phyloP scores from a whole-genome alignment of 2,888 invertebrate genomes.

The Nomada ruficornis region DNA sequence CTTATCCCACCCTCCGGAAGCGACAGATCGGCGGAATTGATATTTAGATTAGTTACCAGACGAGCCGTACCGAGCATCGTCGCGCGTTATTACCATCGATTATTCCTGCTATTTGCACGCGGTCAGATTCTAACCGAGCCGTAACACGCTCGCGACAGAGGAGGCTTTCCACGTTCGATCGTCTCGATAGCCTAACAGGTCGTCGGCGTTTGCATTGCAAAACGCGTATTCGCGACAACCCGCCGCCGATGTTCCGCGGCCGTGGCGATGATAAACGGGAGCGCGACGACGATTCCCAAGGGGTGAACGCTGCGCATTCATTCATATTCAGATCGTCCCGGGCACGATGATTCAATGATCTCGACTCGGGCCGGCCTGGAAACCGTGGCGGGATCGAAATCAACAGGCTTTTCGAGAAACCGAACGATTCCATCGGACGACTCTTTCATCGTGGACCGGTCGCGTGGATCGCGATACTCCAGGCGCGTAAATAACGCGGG shows the following conservation, averaged over 20 bases:
- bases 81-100: conserved; percentile 56
- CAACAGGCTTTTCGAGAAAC: conserved; percentile 4
- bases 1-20: conserved; percentile 42
- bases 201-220: conserved; percentile 51
- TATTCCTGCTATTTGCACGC: conserved; percentile 51
- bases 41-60: conserved; percentile 64
- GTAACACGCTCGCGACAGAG: conserved; percentile 26
- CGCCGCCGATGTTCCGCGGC: conserved; percentile 25
- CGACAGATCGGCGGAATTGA: conserved; percentile 59
- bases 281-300: conserved; percentile 29
- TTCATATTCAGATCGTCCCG: conserved; percentile 64
- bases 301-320: conserved; percentile 29
- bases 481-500: conserved; percentile 46
- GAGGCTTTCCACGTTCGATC: conserved; percentile 28
- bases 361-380: conserved; percentile 8
- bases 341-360: conserved; percentile 30
- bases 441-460: conserved; percentile 47
- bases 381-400: conserved; percentile 48
- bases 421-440: neutral
- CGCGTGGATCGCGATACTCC: conserved; percentile 25
- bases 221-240: conserved; percentile 35
- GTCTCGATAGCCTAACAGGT: conserved; percentile 30
- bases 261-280: conserved; percentile 44
- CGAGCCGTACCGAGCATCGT: conserved; percentile 23
- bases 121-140: conserved; percentile 30